Base-by-base conservation (phyloP, 23 tunicate species). In the Styela plicata region DNA sequence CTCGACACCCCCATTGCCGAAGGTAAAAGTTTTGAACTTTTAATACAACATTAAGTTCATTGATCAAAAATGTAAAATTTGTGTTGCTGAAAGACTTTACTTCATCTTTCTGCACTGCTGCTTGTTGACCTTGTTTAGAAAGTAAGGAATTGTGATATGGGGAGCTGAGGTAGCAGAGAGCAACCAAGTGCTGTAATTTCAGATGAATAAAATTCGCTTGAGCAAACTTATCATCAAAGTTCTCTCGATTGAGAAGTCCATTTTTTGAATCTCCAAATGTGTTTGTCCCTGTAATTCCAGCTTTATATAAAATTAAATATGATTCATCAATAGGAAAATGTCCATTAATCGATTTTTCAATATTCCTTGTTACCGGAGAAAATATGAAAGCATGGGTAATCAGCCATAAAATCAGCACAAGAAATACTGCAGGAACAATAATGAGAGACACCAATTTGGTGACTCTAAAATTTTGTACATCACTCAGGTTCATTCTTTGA, bases 1-100 rank as follows among this genome's bases (percentile, higher is more conserved):
- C 82, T 34, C 73, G 83, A 64, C 97, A 91, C 13, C 97, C 90
- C 87, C 83, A 83, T 24, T 33, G 79, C 25, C 80, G 62, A 17
- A 69, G 63, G 33, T 57, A 91, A 69, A 86, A 91, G 70, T 91
- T 91, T 18, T 91, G 63, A 2, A 86, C 87, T 21, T 91, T 86
- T 24, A 91, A 34, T 24, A 75, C 84, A 1, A 83, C 69, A 2
- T 82, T 86, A n/a, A 91, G 64, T 66, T 91, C 97, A 78, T 91
- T 69, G 5, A 86, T 31, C 52, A 91, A 73, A 86, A 73, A 86
- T 25, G 82, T 74, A 71, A 77, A 91, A 52, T 86, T 83, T 5
- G 63, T 80, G 81, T 29, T 44, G 64, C 31, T 16, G 21, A 44
- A 26, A 20, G 17, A 19, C 3, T 71, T n/a, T 27, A 34, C 26